Evolutionary conservation across 2,888 invertebrate species (phyloP).

Genomic region (Drosophila antonietae): DNA sequence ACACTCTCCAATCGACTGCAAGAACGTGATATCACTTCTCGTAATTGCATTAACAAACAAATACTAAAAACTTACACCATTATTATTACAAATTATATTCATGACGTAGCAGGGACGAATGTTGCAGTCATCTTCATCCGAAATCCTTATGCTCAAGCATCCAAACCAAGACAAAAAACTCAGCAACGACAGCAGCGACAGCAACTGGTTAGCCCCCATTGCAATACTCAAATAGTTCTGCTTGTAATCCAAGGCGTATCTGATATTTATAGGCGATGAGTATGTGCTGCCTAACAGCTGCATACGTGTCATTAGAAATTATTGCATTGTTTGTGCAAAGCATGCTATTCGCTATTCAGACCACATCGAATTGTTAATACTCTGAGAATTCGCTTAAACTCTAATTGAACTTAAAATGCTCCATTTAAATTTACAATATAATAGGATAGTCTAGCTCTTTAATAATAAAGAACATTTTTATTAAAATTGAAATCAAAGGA

Average conservation of each 20-base stretch:
- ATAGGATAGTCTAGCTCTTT: too few species aligned
- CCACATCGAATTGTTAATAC: background rate
- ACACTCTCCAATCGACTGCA: slow-evolving; percentile 24
- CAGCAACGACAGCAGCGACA: slow-evolving; percentile 8
- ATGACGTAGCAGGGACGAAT: slow-evolving; percentile 11
- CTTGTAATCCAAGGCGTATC: background rate
- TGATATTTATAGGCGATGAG: slow-evolving; percentile 11
- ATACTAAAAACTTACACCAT: slow-evolving; percentile 25
- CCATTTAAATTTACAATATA: too few species aligned
- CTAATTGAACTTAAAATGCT: background rate
- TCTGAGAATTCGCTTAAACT: background rate
- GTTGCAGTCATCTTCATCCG: slow-evolving; percentile 13
- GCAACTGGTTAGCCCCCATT: slow-evolving; percentile 12
- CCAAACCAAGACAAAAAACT: background rate
- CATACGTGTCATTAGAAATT: background rate
- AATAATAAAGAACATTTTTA: too few species aligned
- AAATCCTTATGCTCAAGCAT: background rate
- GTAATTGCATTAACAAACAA: background rate
- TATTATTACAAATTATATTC: slow-evolving; percentile 44
- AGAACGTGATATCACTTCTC: too few species aligned
- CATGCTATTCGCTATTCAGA: background rate
- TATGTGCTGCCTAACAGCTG: background rate
- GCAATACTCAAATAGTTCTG: background rate
- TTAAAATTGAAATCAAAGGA: too few species aligned
- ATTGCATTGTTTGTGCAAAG: background rate